Evolutionary conservation across 2,888 invertebrate species (phyloP).

Genomic region (Capitulum mitella): DNA sequence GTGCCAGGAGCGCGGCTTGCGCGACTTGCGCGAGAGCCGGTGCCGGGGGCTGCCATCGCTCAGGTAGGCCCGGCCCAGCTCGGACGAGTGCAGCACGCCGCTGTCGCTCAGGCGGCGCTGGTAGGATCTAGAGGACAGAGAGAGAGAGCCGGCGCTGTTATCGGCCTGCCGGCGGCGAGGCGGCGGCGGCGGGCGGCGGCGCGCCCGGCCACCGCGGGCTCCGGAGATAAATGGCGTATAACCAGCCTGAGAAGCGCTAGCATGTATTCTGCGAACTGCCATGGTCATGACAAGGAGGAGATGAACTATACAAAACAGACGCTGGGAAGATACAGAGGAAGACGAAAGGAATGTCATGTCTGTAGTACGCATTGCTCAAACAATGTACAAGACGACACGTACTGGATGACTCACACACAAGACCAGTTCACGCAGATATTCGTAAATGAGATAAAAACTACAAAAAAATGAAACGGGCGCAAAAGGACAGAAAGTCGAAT

Average conservation of each 20-base stretch:
- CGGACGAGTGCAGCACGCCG: neutral
- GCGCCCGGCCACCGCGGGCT: too few species aligned
- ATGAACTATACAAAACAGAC: too few species aligned
- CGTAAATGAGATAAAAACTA: neutral
- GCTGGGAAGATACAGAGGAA: too few species aligned
- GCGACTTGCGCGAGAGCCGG: conserved; percentile 6
- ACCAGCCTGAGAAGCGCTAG: too few species aligned
- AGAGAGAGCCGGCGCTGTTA: too few species aligned
- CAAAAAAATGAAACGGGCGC: neutral
- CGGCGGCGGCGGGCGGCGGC: too few species aligned
- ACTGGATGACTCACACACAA: neutral
- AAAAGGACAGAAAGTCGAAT: neutral
- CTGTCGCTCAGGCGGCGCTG: conserved; percentile 16
- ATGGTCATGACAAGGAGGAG: too few species aligned
- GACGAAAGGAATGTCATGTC: too few species aligned
- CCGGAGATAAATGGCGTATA: too few species aligned
- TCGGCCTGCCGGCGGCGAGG: too few species aligned
- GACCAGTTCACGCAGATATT: neutral
- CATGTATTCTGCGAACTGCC: too few species aligned
- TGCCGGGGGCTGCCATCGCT: neutral
- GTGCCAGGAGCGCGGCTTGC: conserved; percentile 48
- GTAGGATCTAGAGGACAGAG: neutral
- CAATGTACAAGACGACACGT: neutral
- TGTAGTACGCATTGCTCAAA: too few species aligned
- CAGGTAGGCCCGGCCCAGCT: neutral